Conservation (phyloP, 23 tunicate species). For the Phallusia fumigata region DNA sequence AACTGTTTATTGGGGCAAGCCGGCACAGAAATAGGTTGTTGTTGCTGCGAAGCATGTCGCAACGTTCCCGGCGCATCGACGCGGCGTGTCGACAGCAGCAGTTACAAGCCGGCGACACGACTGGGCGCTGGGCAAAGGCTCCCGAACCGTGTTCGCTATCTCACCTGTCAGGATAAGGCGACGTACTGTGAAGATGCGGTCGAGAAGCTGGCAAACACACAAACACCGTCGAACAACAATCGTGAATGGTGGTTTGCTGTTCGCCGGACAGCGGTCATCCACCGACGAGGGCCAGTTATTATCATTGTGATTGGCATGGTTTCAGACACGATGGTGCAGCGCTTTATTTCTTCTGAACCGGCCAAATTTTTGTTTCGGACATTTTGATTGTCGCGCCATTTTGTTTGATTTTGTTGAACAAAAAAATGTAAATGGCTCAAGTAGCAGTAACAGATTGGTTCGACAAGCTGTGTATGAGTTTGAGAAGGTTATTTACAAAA, state of each 20-base stretch:
- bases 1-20: not conserved
- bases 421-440: no score
- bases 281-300: not conserved
- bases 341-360: no score
- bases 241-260: not conserved
- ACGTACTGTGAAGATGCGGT: not conserved
- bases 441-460: no score
- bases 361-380: no score
- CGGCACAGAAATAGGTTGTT: not conserved
- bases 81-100: not conserved
- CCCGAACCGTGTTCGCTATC: constrained; percentile 10
- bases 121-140: not conserved
- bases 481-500: no score
- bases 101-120: constrained; percentile 11
- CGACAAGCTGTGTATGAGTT: no score
- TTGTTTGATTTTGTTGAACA: no score
- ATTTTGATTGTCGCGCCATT: no score
- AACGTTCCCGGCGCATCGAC: not conserved
- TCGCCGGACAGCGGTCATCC: not conserved
- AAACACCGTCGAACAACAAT: not conserved
- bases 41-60: constrained; percentile 6
- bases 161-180: not conserved
- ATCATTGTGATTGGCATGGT: no score
- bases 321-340: no score
- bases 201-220: not conserved